Evolutionary conservation across 2,113 vertebrate genomes (phyloP).

Genomic region (Gymnobelideus leadbeateri): DNA sequence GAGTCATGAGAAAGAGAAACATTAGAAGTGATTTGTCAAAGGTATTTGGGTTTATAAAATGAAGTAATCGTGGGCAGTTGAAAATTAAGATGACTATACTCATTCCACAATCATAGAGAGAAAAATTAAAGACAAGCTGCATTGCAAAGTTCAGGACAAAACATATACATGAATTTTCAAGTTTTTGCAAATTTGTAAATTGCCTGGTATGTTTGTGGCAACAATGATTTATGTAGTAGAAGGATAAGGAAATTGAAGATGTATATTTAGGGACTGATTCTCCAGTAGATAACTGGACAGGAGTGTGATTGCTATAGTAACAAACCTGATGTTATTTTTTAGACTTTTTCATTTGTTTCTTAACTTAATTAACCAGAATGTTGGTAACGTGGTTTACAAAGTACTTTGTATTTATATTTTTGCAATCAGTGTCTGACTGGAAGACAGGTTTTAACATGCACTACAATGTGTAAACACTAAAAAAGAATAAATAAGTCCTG

Average conservation of each 20-base stretch:
- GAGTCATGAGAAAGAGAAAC: slow-evolving; percentile 52
- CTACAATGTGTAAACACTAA: slow-evolving; percentile 67
- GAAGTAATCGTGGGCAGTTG: slow-evolving; percentile 54
- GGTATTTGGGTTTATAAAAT: slow-evolving; percentile 41
- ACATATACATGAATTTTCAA: slow-evolving; percentile 45
- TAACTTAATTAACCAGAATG: slow-evolving; percentile 80
- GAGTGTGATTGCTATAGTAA: slow-evolving; percentile 72
- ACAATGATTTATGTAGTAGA: slow-evolving; percentile 32
- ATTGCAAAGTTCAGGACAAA: slow-evolving; percentile 63
- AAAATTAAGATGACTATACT: slow-evolving; percentile 62
- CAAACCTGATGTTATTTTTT: slow-evolving; percentile 64
- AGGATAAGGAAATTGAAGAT: slow-evolving; percentile 58
- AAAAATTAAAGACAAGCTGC: slow-evolving; percentile 70
- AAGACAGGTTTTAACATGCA: slow-evolving; percentile 62
- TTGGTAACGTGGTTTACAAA: slow-evolving; percentile 78
- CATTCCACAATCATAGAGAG: slow-evolving; percentile 50
- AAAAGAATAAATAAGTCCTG: slow-evolving; percentile 76
- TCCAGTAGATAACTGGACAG: slow-evolving; percentile 64
- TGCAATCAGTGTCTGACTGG: slow-evolving; percentile 75
- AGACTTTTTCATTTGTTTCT: slow-evolving; percentile 73
- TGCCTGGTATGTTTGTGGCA: slow-evolving; percentile 63
- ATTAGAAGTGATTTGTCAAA: slow-evolving; percentile 48
- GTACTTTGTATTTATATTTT: slow-evolving; percentile 78
- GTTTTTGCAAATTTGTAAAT: slow-evolving; percentile 70
- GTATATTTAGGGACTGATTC: slow-evolving; percentile 69